Conservation (phyloP, 2,888 invertebrate genomes). For the Heteropelma amictum region DNA sequence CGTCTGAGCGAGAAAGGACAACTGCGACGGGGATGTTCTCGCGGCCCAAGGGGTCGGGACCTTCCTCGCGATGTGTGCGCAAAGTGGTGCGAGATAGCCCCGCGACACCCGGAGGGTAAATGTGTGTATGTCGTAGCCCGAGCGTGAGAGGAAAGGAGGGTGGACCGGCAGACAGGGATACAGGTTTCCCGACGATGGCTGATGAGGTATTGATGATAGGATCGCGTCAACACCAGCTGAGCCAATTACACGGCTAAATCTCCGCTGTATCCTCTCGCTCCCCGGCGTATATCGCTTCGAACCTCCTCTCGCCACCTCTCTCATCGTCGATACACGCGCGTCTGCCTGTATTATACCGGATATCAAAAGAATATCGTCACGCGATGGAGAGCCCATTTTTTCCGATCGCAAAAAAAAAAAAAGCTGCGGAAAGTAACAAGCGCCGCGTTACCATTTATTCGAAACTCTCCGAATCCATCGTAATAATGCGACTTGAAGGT, state of each 20-base stretch:
- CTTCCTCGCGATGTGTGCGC: slow-evolving; percentile 23
- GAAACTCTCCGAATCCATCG: no score
- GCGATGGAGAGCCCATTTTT: no score
- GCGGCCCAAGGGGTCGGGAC: slow-evolving; percentile 44
- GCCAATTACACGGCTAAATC: slow-evolving; percentile 81
- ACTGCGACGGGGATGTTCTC: slow-evolving; percentile 28
- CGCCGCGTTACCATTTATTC: no score
- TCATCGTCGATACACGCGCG: slow-evolving; percentile 48
- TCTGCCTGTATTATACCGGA: slow-evolving; percentile 16
- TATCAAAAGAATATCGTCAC: no score
- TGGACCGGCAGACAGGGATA: slow-evolving; percentile 63
- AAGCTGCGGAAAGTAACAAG: no score
- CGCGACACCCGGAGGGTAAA: slow-evolving; percentile 32
- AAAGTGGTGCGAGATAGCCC: slow-evolving; percentile 36
- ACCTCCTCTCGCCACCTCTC: slow-evolving; percentile 60
- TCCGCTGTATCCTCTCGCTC: slow-evolving; percentile 66
- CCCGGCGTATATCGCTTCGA: no score
- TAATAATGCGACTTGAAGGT: no score
- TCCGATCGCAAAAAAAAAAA: no score
- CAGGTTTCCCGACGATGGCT: slow-evolving; percentile 78
- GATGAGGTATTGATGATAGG: slow-evolving; percentile 83
- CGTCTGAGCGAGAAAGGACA: slow-evolving; percentile 3
- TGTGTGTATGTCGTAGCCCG: slow-evolving; percentile 21
- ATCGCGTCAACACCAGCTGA: slow-evolving; percentile 83
- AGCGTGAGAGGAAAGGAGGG: slow-evolving; percentile 51